These are phyloP conservation scores for Centropristis striata DNA, from an alignment of 2,113 vertebrate species.

Conservation along the genomic window DNA sequence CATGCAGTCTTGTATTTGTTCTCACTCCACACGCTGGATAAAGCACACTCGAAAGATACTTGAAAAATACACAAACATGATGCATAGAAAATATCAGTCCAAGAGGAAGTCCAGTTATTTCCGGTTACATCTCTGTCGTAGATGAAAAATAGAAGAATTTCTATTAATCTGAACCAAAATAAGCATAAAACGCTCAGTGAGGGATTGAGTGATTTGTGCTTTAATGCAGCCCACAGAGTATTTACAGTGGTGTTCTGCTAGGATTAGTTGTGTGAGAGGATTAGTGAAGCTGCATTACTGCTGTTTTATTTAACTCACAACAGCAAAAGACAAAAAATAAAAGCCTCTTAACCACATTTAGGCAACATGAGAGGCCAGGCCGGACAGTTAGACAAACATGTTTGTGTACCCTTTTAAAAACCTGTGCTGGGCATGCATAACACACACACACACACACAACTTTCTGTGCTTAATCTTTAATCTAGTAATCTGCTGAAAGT, in stretches of 20 bases:
- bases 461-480: conserved; percentile 70
- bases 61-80: background rate
- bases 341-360: conserved; percentile 84
- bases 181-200: conserved; percentile 75
- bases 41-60: conserved; percentile 13
- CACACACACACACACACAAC: conserved; percentile 26
- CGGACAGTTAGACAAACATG: conserved; percentile 65
- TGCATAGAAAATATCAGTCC: conserved; percentile 30
- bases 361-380: conserved; percentile 73
- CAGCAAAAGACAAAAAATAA: conserved; percentile 84
- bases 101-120: conserved; percentile 43
- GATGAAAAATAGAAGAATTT: conserved; percentile 65
- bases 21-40: conserved; percentile 5
- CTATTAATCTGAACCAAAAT: conserved; percentile 79
- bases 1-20: conserved; percentile 39
- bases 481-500: conserved; percentile 83
- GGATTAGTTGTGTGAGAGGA: conserved; percentile 86
- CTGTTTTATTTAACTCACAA: conserved; percentile 85
- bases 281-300: conserved; percentile 85
- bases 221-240: conserved; percentile 80
- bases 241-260: conserved; percentile 82
- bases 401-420: conserved; percentile 64
- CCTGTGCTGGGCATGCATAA: conserved; percentile 5
- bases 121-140: conserved; percentile 17
- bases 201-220: conserved; percentile 81